Conservation (phyloP, 2,113 vertebrate genomes). For the Perca schrenkii region DNA sequence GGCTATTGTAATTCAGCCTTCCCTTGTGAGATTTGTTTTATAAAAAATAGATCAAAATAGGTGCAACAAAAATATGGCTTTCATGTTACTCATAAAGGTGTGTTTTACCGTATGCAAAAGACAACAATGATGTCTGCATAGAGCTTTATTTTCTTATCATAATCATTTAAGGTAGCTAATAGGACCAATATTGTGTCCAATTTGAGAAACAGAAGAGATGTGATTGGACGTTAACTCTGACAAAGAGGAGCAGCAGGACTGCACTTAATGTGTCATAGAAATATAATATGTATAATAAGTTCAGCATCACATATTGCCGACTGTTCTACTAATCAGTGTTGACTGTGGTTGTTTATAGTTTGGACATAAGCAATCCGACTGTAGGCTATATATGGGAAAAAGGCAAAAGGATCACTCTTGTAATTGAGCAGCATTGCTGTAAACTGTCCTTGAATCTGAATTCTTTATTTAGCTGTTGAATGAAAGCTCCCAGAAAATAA, state of each 20-base stretch:
- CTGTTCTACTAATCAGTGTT: background rate
- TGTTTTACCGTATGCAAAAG: background rate
- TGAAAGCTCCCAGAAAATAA: conserved; percentile 30
- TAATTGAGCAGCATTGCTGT: background rate
- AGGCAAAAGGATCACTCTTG: background rate
- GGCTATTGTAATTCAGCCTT: background rate
- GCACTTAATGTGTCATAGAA: too few relatives aligned
- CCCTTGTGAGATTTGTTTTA: background rate
- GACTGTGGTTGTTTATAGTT: background rate
- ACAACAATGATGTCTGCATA: background rate
- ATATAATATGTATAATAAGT: background rate
- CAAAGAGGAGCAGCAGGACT: background rate
- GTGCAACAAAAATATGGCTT: background rate
- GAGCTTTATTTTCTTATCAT: background rate
- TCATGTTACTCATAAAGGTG: background rate
- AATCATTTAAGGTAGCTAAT: background rate
- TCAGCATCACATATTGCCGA: background rate
- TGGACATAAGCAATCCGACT: background rate
- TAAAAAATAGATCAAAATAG: background rate
- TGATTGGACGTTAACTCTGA: background rate
- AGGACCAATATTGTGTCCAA: background rate
- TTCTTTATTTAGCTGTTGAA: conserved; percentile 42
- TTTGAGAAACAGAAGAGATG: background rate
- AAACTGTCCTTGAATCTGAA: conserved; percentile 46
- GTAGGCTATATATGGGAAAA: background rate